Base-by-base conservation (phyloP, 2,113 vertebrate species). In the Paratilapia polleni region DNA sequence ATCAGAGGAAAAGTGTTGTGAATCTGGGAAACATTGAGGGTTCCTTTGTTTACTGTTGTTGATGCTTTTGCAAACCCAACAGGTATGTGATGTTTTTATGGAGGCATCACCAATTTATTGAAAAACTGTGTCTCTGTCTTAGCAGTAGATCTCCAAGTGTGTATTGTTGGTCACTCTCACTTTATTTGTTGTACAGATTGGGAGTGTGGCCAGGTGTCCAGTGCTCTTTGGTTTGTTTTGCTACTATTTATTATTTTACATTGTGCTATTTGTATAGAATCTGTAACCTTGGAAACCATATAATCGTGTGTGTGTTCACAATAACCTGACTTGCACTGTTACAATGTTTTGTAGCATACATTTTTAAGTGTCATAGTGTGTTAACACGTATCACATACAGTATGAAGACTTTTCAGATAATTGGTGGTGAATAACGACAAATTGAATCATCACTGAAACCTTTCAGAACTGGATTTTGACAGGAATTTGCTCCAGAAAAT, bases 151-250 rank as follows among this genome's bases (percentile, higher is more conserved):
- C 78, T 77, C 74, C 83, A 59, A 57, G 79, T 61, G 54, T 83
- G 74, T 78, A 73, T 76, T 84, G 62, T 66, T 83, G 52, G 77
- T 83, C 84, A 64, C 74, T 68, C 87, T 90, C 52, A 73, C 80
- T 68, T 84, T 54, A 74, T 85, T 90, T 92, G 81, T 93, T 94
- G 91, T 93, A 89, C 88, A 94, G 75, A 84, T 77, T 49, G 38
- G 7, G 13, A 17, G 77, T 81, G 83, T 85, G 88, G 9, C 61
- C 59, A 7, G 19, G 36, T 47, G 57, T 80, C 52, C 14, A 5
- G 36, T 24, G 31, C 47, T 59, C 58, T 73, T 78, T 80, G 60
- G 24, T 73, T 82, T 86, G 56, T 78, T 85, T 89, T 81, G 57
- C 26, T 63, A 52, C 83, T 91, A 80, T 90, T 91, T 89, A 91